Evolutionary conservation across 2,888 invertebrate genomes (phyloP).

Genomic region (Drosophila maculinotata): DNA sequence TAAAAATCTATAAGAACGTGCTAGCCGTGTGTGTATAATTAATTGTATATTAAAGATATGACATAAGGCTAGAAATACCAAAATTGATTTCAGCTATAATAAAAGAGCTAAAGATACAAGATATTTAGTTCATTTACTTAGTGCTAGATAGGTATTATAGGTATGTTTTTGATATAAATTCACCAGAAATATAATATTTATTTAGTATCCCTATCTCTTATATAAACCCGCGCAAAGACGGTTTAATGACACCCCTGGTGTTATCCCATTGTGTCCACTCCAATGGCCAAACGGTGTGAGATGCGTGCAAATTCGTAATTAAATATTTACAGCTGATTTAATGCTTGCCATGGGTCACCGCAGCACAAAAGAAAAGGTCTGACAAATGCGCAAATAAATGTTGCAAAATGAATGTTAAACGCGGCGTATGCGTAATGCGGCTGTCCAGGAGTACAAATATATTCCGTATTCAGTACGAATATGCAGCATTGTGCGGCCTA

Average conservation of each 20-base stretch:
- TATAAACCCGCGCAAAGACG: background rate
- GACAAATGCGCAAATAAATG: background rate
- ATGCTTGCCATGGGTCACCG: slow-evolving; percentile 19
- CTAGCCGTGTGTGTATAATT: background rate
- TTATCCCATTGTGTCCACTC: background rate
- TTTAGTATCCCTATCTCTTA: background rate
- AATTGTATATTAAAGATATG: no score
- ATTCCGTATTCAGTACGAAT: background rate
- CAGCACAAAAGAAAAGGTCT: background rate
- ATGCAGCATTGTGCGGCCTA: slow-evolving; percentile 17
- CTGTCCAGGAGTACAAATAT: background rate
- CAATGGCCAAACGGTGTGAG: background rate
- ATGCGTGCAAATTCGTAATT: slow-evolving; percentile 38
- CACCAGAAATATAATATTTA: no score
- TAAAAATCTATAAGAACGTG: accelerated
- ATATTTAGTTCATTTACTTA: no score
- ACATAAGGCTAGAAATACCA: no score
- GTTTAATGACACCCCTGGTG: background rate
- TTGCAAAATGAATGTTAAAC: background rate
- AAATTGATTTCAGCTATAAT: no score
- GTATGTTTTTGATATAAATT: no score
- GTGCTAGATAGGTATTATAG: no score
- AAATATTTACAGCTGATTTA: slow-evolving; percentile 31
- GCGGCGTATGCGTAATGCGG: slow-evolving; percentile 30
- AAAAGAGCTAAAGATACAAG: no score